Conservation (phyloP, 64 coral and sea anemone genomes). For the Montipora cactus region DNA sequence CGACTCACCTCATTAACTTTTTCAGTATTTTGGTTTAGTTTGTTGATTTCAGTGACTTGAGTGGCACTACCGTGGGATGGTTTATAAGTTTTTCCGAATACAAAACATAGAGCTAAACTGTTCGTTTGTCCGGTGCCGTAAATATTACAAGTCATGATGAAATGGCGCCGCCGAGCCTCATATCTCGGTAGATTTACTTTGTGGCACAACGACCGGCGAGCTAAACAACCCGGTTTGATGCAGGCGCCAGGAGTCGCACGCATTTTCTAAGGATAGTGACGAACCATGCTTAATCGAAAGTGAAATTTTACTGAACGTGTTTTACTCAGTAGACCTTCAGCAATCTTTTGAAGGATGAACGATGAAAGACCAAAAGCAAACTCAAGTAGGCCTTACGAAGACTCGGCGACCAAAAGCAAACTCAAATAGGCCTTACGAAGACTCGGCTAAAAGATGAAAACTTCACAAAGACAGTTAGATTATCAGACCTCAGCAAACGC, state of each 20-base stretch:
- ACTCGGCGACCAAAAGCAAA: too few species aligned
- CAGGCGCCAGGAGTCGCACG: too few species aligned
- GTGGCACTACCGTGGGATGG: not conserved
- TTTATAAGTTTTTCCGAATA: not conserved
- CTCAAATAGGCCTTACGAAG: too few species aligned
- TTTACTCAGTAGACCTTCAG: constrained; percentile 9
- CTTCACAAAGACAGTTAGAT: too few species aligned
- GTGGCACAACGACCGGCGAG: too few species aligned
- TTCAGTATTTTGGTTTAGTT: not conserved
- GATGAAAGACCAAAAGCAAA: not conserved
- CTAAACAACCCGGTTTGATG: too few species aligned
- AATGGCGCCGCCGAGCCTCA: not conserved
- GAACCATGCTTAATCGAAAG: too few species aligned
- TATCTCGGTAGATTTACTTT: too few species aligned
- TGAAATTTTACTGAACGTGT: not conserved
- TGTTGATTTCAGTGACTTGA: not conserved
- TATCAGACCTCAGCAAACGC: too few species aligned
- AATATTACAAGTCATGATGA: not conserved
- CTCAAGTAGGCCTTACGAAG: too few species aligned
- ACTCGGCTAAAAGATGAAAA: too few species aligned
- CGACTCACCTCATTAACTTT: not conserved
- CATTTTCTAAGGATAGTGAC: too few species aligned
- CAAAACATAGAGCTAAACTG: not conserved
- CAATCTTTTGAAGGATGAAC: constrained; percentile 9
- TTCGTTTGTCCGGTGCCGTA: not conserved